phyloP scores from a whole-genome alignment of 2,888 invertebrate genomes.

The Buathra laborator region DNA sequence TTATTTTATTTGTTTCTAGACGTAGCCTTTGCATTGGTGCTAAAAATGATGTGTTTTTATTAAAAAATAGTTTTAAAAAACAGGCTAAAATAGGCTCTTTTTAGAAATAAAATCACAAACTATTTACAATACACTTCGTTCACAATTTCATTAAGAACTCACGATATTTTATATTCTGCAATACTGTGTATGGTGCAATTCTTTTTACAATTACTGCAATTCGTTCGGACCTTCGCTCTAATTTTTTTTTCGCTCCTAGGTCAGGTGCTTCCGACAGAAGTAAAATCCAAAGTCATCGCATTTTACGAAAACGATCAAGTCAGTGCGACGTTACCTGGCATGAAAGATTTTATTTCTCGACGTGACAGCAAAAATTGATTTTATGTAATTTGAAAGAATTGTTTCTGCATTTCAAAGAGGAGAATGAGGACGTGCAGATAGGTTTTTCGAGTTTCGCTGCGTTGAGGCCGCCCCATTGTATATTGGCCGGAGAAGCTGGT shows the following conservation, averaged over 20 bases:
- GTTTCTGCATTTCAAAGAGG: slow-evolving; percentile 21
- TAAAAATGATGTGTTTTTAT: not conserved
- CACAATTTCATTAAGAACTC: not conserved
- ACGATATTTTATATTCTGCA: not conserved
- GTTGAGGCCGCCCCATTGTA: slow-evolving; percentile 35
- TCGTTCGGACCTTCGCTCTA: too few relatives aligned
- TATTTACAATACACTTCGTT: not conserved
- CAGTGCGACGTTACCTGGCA: slow-evolving; percentile 5
- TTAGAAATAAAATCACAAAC: too few relatives aligned
- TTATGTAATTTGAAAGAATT: slow-evolving; percentile 36
- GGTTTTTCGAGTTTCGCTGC: slow-evolving; percentile 56
- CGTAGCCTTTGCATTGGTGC: not conserved
- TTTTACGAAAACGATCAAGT: slow-evolving; percentile 28
- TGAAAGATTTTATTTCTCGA: slow-evolving; percentile 23
- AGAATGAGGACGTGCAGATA: slow-evolving; percentile 14
- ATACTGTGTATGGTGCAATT: too few relatives aligned
- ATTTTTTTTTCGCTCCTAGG: not conserved
- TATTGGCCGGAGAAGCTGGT: slow-evolving; percentile 44
- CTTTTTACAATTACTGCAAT: too few relatives aligned
- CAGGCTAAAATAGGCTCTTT: not conserved
- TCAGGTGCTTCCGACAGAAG: not conserved
- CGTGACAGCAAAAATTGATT: slow-evolving; percentile 19
- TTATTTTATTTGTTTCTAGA: not conserved
- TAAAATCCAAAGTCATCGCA: slow-evolving; percentile 1
- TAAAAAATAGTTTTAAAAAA: not conserved